Conservation (phyloP, 2,113 vertebrate genomes). For the Corythornis cristatus region DNA sequence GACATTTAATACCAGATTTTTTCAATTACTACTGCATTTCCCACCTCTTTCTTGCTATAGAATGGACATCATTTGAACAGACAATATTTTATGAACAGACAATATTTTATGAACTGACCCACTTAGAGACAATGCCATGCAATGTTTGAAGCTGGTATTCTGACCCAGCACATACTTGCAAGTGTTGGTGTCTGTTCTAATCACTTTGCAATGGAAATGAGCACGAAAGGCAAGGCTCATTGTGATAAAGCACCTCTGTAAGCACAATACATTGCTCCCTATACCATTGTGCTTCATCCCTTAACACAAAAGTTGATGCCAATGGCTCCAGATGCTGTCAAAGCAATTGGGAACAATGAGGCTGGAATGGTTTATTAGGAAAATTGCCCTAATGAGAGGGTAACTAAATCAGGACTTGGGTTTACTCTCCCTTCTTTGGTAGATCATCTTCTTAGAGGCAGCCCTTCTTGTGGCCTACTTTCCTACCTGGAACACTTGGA, state of each 20-base stretch:
- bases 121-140: conserved; percentile 18
- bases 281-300: background rate
- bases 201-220: background rate
- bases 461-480: background rate
- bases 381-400: background rate
- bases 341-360: background rate
- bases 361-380: background rate
- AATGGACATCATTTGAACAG: background rate
- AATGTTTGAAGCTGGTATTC: background rate
- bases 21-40: background rate
- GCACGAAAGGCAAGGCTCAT: background rate
- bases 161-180: background rate
- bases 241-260: background rate
- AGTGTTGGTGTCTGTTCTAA: conserved; percentile 3
- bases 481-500: background rate
- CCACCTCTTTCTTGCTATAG: background rate
- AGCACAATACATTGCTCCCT: background rate
- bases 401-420: background rate
- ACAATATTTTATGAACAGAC: conserved; percentile 21
- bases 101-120: conserved; percentile 45
- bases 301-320: background rate
- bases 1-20: conserved; percentile 2
- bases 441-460: background rate
- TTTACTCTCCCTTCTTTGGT: background rate
- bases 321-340: background rate